Evolutionary conservation across 2,113 vertebrate species (phyloP).

Genomic region (Girardinichthys multiradiatus): DNA sequence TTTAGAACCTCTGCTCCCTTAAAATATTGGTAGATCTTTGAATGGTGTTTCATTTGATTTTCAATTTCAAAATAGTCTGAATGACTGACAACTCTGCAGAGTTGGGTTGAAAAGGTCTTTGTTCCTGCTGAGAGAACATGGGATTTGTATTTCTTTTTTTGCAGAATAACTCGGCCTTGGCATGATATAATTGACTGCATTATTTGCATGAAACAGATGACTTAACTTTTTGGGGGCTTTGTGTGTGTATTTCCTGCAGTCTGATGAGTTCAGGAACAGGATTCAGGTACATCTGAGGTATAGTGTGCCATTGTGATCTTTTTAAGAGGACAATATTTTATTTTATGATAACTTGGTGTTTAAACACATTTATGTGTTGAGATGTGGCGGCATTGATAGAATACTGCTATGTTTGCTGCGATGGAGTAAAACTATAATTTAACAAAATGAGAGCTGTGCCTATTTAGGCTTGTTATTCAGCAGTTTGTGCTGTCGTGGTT

Average conservation of each 20-base stretch:
- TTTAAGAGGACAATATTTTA: background rate
- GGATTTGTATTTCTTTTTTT: slow-evolving; percentile 4
- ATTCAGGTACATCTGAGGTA: background rate
- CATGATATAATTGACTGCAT: background rate
- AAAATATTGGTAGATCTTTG: background rate
- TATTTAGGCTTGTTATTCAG: too few species aligned
- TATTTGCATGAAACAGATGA: slow-evolving; percentile 8
- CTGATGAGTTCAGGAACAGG: background rate
- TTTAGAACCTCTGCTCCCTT: background rate
- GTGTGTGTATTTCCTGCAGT: background rate
- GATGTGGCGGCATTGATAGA: background rate
- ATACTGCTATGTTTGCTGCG: background rate
- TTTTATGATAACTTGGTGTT: background rate
- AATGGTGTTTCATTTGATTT: background rate
- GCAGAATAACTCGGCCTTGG: background rate
- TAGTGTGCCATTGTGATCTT: background rate
- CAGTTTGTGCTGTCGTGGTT: too few species aligned
- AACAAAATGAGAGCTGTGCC: background rate
- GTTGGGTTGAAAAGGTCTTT: background rate
- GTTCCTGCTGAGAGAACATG: slow-evolving; percentile 7
- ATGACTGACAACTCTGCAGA: background rate
- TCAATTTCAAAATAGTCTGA: background rate
- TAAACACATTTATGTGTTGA: background rate
- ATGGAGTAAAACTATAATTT: background rate
- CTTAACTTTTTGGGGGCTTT: background rate